Conservation (phyloP, 2,113 vertebrate species). For the Heterochromis multidens region DNA sequence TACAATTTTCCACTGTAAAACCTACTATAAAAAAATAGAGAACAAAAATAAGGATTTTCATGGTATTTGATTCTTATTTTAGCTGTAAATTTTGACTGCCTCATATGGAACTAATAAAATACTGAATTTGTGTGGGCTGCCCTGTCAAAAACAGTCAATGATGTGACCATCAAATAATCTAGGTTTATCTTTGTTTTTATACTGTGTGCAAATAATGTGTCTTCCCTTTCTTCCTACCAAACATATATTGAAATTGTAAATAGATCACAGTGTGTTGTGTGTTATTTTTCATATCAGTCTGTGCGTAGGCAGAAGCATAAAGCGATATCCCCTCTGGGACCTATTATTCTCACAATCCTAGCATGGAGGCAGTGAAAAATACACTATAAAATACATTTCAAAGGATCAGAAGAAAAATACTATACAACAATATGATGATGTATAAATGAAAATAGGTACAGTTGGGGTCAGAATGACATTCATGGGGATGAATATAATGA, state of each 20-base stretch:
- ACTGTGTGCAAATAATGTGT: neutral
- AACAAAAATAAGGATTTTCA: neutral
- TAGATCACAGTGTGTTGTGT: neutral
- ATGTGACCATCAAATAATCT: neutral
- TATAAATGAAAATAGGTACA: neutral
- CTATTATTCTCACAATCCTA: conserved; percentile 1
- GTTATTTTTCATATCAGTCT: neutral
- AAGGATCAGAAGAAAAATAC: neutral
- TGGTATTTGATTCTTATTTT: neutral
- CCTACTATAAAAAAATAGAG: neutral
- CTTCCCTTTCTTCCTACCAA: neutral
- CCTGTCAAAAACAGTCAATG: neutral
- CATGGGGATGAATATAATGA: neutral
- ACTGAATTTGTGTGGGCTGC: neutral
- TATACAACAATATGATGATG: neutral
- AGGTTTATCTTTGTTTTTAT: neutral
- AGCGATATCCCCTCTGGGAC: neutral
- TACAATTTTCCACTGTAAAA: neutral
- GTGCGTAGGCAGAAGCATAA: neutral
- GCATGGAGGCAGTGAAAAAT: conserved; percentile 4
- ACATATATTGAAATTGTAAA: neutral
- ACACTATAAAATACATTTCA: neutral
- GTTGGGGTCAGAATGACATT: neutral
- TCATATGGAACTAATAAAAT: neutral
- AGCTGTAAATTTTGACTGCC: neutral